These are phyloP conservation scores for Agrochola macilenta DNA, from an alignment of 2,888 invertebrate genomes.

Conservation along the genomic window DNA sequence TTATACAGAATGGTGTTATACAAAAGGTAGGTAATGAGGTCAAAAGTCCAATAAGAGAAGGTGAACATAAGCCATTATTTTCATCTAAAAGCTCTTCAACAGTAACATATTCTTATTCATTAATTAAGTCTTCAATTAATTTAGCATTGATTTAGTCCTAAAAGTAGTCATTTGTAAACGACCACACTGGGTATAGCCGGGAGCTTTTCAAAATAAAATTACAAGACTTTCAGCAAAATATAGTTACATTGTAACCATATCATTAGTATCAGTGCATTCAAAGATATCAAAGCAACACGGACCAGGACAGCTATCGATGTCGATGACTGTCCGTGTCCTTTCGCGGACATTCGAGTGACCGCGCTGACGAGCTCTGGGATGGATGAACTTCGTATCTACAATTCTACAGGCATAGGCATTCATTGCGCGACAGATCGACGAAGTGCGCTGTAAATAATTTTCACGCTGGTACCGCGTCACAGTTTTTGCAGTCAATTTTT, in stretches of 20 bases:
- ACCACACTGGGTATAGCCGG: too few relatives aligned
- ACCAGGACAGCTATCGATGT: neutral
- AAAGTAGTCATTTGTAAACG: neutral
- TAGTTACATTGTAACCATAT: neutral
- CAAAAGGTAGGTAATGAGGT: too few relatives aligned
- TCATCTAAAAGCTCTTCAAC: neutral
- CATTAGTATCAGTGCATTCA: neutral
- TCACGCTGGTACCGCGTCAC: slow-evolving; percentile 13
- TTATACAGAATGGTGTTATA: too few relatives aligned
- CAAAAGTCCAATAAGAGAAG: too few relatives aligned
- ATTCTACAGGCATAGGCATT: slow-evolving; percentile 32
- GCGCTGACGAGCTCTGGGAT: neutral
- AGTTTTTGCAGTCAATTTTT: slow-evolving; percentile 23
- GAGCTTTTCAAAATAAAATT: neutral
- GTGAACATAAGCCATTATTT: too few relatives aligned
- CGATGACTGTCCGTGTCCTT: neutral
- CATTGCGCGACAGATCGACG: slow-evolving; percentile 28
- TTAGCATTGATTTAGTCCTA: neutral
- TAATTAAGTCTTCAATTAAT: neutral
- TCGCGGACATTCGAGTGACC: neutral
- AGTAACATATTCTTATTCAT: neutral
- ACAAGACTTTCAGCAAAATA: neutral
- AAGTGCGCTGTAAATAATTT: slow-evolving; percentile 51
- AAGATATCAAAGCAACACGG: neutral
- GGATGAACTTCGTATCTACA: neutral